Evolutionary conservation across 2,888 invertebrate species (phyloP), one percentile per base, ranked within the genome.

Genomic region (Arctia plantaginis): DNA sequence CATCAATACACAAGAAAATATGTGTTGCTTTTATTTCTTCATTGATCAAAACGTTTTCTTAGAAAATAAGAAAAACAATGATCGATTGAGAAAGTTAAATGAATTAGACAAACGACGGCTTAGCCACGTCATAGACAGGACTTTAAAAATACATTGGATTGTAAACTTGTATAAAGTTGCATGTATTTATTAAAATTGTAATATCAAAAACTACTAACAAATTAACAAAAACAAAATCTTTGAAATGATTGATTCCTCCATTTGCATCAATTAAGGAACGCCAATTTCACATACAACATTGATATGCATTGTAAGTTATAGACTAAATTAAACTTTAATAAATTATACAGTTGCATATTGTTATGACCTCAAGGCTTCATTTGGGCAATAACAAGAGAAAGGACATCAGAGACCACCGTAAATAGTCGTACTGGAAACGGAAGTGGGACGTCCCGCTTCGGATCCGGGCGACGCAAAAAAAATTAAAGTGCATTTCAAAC

Each of bases 391-490:
- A 84, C 41, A 73, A 35, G 66, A 62, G 41, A 59, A 72, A 10
- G 59, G 74, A 74, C 67, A 73, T 77, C 71, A 71, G 68, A 73
- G 75, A 72, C 80, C 76, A 79, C 72, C 73, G 77, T 82, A 84
- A 82, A 83, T 84, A 80, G 80, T 83, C 74, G 77, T 69, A 71
- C 67, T 77, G 85, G 82, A 82, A 77, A 65, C 76, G 75, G 80
- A 75, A 74, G 72, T 47, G 70, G 69, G 74, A 77, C 73, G 75
- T 77, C 82, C 84, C 82, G 77, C 77, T 75, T 79, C 66, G 74
- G 75, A 75, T 78, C 82, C 82, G 75, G 75, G 64, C 27, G 64
- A 75, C 71, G 73, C 73, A 78, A 82, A 82, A 59, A n/a, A 69
- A 84, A 84, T 75, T 74, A 77, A 83, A 84, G 84, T 82, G 82